Evolutionary conservation across 2,113 vertebrate species (phyloP).

Genomic region (Gambusia affinis): DNA sequence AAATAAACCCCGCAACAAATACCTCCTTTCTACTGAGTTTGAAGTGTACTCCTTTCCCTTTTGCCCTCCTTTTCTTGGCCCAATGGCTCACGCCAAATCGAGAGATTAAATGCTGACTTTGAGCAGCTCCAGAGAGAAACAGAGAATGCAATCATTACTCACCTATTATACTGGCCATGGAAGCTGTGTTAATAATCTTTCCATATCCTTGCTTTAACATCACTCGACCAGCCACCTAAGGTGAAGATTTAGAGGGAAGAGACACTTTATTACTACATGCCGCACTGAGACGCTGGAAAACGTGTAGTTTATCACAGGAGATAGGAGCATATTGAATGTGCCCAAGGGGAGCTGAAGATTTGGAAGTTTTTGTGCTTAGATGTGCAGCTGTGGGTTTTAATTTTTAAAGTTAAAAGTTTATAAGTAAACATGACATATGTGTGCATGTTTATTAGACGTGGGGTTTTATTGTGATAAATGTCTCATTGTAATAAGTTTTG

Average conservation of each 20-base stretch:
- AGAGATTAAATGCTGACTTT: slow-evolving; percentile 65
- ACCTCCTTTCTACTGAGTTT: slow-evolving; percentile 19
- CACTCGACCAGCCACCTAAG: slow-evolving; percentile 89
- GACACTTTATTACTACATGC: slow-evolving; percentile 67
- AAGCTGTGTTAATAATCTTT: slow-evolving; percentile 96
- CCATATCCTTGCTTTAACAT: slow-evolving; percentile 94
- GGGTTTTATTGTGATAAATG: no score
- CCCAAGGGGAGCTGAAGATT: slow-evolving; percentile 3
- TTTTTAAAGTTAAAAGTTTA: slow-evolving; percentile 30
- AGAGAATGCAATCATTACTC: slow-evolving; percentile 85
- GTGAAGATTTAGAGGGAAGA: slow-evolving; percentile 84
- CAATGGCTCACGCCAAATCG: slow-evolving; percentile 47
- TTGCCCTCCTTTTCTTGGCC: slow-evolving; percentile 23
- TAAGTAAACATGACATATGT: not conserved
- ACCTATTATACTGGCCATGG: slow-evolving; percentile 96
- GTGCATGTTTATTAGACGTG: not conserved
- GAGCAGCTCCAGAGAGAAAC: slow-evolving; percentile 56
- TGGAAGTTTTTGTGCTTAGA: not conserved
- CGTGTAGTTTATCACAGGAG: slow-evolving; percentile 20
- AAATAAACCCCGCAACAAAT: not conserved
- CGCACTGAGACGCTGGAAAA: slow-evolving; percentile 56
- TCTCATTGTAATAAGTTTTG: no score
- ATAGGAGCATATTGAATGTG: slow-evolving; percentile 8
- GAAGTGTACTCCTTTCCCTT: slow-evolving; percentile 14
- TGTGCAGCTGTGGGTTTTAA: slow-evolving; percentile 2